Evolutionary conservation across 2,113 vertebrate genomes (phyloP).

Genomic region (Vireo altiloquus): DNA sequence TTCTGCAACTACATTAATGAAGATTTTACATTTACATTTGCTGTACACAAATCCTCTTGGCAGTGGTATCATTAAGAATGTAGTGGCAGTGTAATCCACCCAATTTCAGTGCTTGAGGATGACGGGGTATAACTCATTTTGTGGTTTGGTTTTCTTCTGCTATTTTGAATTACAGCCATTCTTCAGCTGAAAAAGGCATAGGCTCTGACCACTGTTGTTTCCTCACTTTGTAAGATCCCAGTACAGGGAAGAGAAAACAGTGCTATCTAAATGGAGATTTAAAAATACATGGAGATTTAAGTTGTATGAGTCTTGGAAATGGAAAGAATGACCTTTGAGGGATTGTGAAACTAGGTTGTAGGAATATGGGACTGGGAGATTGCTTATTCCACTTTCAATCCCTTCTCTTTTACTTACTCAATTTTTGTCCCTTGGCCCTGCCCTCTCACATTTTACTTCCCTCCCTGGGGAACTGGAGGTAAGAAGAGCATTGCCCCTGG

Average conservation of each 20-base stretch:
- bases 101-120: neutral
- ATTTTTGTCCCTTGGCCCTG: neutral
- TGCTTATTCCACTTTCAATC: neutral
- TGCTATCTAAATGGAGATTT: neutral
- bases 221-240: neutral
- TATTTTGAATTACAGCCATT: neutral
- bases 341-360: neutral
- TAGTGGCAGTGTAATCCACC: neutral
- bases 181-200: neutral
- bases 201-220: neutral
- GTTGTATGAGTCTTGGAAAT: neutral
- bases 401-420: neutral
- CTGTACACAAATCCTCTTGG: neutral
- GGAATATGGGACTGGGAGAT: neutral
- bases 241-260: neutral
- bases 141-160: neutral
- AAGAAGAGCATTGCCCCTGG: neutral
- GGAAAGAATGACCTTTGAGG: neutral
- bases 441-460: neutral
- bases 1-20: neutral
- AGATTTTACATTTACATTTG: neutral
- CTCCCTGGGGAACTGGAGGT: neutral
- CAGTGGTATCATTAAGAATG: neutral
- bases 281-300: neutral
- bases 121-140: neutral